A percentile compares a stretch with the other conserved stretches of the same genome.
These are phyloP conservation scores for Drosophila nr. perissopoda DNA, from an alignment of 2,888 invertebrate species.

Conservation along the genomic window DNA sequence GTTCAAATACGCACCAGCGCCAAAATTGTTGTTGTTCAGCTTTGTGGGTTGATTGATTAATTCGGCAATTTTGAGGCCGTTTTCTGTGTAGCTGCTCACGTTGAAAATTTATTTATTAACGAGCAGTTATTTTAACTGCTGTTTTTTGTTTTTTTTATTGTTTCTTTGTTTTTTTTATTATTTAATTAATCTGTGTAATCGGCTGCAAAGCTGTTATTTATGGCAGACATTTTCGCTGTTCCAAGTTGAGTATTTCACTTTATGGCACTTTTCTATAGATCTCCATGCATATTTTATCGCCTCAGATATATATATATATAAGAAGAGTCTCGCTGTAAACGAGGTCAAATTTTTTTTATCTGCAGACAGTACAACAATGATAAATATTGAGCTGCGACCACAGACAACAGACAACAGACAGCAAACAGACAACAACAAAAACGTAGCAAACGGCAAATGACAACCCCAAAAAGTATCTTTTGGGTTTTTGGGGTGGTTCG, in stretches of 20 bases:
- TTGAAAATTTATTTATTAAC: constrained; percentile 3
- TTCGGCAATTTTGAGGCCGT: constrained; percentile 82
- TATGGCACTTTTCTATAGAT: constrained; percentile 42
- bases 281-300: constrained; percentile 2
- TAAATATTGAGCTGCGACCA: constrained; percentile 59
- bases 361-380: constrained; percentile 69
- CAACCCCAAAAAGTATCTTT: constrained; percentile 41
- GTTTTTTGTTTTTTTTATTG: constrained; percentile 1
- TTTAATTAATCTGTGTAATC: constrained; percentile 14
- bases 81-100: constrained; percentile 25
- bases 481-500: constrained; percentile 15
- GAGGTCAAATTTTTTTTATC: constrained; percentile 79
- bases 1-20: constrained; percentile 56
- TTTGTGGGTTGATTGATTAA: constrained; percentile 80
- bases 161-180: constrained; percentile 9
- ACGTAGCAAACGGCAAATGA: constrained; percentile 8
- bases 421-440: constrained; percentile 43
- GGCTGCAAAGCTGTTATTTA: constrained; percentile 46
- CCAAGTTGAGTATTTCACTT: constrained; percentile 24
- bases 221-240: constrained; percentile 69
- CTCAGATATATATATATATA: constrained; percentile 25
- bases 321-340: constrained; percentile 68
- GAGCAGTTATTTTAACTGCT: constrained; percentile 39
- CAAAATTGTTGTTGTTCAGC: constrained; percentile 81
- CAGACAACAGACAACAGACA: constrained; percentile 72